Conservation (phyloP, 2,888 invertebrate species). For the Cerceris ruficornis region DNA sequence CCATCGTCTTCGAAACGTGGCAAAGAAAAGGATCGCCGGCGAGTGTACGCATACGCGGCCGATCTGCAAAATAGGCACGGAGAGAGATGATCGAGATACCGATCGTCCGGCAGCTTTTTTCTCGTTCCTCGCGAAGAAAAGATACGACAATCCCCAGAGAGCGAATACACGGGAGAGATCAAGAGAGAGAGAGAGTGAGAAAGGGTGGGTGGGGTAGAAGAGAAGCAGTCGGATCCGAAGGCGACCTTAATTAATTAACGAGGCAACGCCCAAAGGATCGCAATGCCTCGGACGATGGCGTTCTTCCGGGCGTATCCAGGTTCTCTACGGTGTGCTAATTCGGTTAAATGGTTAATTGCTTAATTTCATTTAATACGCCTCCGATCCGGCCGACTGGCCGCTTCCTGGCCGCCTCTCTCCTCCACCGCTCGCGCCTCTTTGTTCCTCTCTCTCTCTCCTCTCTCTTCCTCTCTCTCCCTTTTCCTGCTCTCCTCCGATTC, state of each 20-base stretch:
- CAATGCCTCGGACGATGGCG: constrained; percentile 47
- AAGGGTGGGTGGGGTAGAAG: constrained; percentile 19
- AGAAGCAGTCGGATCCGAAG: constrained; percentile 50
- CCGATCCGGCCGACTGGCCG: constrained; percentile 66
- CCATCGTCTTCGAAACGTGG: constrained; percentile 23
- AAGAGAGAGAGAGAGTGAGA: constrained; percentile 9
- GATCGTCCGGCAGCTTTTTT: constrained; percentile 61
- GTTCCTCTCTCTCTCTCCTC: constrained; percentile 27
- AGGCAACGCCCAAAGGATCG: constrained; percentile 67
- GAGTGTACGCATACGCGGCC: constrained; percentile 35
- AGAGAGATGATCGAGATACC: constrained; percentile 69
- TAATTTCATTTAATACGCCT: constrained; percentile 78
- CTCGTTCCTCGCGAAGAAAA: constrained; percentile 30
- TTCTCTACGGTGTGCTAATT: constrained; percentile 75
- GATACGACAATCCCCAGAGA: constrained; percentile 13
- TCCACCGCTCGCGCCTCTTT: constrained; percentile 24
- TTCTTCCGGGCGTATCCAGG: constrained; percentile 61
- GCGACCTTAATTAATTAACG: constrained; percentile 77
- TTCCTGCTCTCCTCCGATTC: background rate
- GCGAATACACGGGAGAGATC: background rate
- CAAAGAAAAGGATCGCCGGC: constrained; percentile 50
- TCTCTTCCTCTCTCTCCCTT: constrained; percentile 28
- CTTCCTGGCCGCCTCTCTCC: constrained; percentile 52
- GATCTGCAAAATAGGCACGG: constrained; percentile 65
- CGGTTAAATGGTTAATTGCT: constrained; percentile 80